Base-by-base conservation (phyloP, 1,140 invertebrate species). In the Semibalanus balanoides region DNA sequence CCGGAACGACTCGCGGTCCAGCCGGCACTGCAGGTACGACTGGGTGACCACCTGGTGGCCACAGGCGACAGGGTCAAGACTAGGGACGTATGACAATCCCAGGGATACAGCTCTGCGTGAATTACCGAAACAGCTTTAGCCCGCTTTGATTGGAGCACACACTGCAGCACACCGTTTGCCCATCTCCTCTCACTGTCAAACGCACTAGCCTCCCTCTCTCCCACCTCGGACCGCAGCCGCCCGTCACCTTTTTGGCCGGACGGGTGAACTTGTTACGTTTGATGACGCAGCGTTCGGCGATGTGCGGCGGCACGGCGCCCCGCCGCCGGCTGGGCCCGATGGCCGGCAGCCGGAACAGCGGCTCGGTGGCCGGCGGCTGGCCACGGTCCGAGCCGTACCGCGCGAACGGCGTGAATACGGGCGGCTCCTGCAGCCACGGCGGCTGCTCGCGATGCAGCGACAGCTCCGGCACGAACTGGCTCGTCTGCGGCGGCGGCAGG, bases 1-100 rank as follows among this genome's bases (percentile, higher is more conserved):
- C 30, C 94, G 87, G 85, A 96, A 97, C 77, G 91, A 88, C 84
- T 95, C 92, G 31, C 93, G 85, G 78, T 91, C 89, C 84, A 89
- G 89, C 51, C 90, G 88, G 81, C 91, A 86, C 7, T 85, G 83
- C 3, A 89, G 88, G 81, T 90, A 92, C 51, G 51, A 64, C 51
- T 64, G 51, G 51, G 51, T 64, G 51, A 19, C 51, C 11, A 64
- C 51, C 51, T 64, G 51, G 22, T 19, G 22, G 51, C 51, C 11
- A 64, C 35, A 17, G 35, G 35, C 35, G 35, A 40, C 35, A 17
- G 35, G n/a, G n/a, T n/a, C n/a, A n/a, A n/a, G n/a, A n/a, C n/a
- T n/a, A n/a, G n/a, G n/a, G n/a, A n/a, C n/a, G n/a, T n/a, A n/a
- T n/a, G n/a, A n/a, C n/a, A n/a, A n/a, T n/a, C n/a, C n/a, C n/a